Conservation (phyloP, 2,888 invertebrate genomes). For the Drosophila setosimentum region DNA sequence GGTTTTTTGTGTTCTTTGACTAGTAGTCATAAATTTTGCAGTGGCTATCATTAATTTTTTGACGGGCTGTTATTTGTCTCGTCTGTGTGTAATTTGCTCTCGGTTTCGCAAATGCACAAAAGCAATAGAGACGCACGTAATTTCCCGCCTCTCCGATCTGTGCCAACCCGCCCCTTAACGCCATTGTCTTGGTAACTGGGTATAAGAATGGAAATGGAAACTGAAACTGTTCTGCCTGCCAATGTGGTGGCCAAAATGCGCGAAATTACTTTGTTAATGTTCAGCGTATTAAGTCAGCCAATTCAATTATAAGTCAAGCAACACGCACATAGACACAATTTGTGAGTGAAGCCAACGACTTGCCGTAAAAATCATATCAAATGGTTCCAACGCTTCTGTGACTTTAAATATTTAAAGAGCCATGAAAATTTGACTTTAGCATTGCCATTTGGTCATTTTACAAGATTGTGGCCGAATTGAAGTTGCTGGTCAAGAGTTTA, state of each 20-base stretch:
- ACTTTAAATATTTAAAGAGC: conserved; percentile 22
- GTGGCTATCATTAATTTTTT: conserved; percentile 6
- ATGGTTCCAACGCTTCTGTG: conserved; percentile 35
- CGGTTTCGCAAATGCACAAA: conserved; percentile 37
- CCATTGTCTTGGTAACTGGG: conserved; percentile 27
- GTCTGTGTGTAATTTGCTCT: conserved; percentile 26
- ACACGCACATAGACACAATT: conserved; percentile 27
- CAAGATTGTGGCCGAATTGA: not conserved
- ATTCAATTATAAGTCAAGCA: conserved; percentile 63
- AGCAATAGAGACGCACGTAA: conserved; percentile 18
- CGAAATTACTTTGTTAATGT: conserved; percentile 78
- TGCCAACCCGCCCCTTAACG: not conserved
- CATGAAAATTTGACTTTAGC: not conserved
- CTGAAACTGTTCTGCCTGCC: conserved; percentile 16
- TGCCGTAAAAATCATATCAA: conserved; percentile 32
- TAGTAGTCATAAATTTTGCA: conserved; percentile 2
- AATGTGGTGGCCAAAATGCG: conserved; percentile 70
- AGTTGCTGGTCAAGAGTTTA: not conserved
- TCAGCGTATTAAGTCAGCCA: conserved; percentile 45
- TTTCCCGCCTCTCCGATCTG: not conserved
- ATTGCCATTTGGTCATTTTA: not conserved
- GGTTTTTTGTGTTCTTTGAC: not conserved
- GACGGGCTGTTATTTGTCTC: conserved; percentile 18
- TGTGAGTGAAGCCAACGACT: conserved; percentile 12
- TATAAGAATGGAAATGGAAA: conserved; percentile 10